phyloP scores from a whole-genome alignment of 2,888 invertebrate genomes.

The Eustalomyia histrio region DNA sequence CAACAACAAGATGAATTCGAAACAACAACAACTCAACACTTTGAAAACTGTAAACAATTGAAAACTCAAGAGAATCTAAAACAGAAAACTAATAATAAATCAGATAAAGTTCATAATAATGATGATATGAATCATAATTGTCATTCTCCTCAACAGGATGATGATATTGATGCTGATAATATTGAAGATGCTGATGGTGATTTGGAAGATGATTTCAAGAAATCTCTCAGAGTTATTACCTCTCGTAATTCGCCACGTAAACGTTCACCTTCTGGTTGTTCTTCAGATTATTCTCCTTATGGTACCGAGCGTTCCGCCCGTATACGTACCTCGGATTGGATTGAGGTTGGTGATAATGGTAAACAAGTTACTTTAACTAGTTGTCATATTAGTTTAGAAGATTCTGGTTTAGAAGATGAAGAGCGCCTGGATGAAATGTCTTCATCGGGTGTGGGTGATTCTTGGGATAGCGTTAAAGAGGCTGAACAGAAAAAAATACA shows the following conservation, averaged over 20 bases:
- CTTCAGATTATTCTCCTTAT: slow-evolving; percentile 79
- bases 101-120: not conserved
- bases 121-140: slow-evolving; percentile 47
- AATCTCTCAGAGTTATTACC: slow-evolving; percentile 68
- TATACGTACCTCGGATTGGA: slow-evolving; percentile 81
- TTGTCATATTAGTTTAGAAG: slow-evolving; percentile 82
- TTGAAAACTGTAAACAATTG: slow-evolving; percentile 45
- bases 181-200: slow-evolving; percentile 74
- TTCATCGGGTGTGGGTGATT: slow-evolving; percentile 79
- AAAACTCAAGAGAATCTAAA: slow-evolving; percentile 51
- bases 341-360: slow-evolving; percentile 81
- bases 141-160: slow-evolving; percentile 66
- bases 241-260: slow-evolving; percentile 70
- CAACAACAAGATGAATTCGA: slow-evolving; percentile 20
- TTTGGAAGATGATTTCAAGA: slow-evolving; percentile 69
- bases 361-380: slow-evolving; percentile 81
- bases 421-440: slow-evolving; percentile 79
- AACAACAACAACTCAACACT: slow-evolving; percentile 60
- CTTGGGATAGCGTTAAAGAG: slow-evolving; percentile 80
- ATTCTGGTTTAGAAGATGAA: slow-evolving; percentile 80
- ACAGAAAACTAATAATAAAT: slow-evolving; percentile 19
- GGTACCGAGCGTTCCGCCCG: slow-evolving; percentile 78
- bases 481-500: slow-evolving; percentile 72
- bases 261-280: slow-evolving; percentile 78
- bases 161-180: slow-evolving; percentile 75